Conservation (phyloP, 2,113 vertebrate species). For the Nymphicus hollandicus region DNA sequence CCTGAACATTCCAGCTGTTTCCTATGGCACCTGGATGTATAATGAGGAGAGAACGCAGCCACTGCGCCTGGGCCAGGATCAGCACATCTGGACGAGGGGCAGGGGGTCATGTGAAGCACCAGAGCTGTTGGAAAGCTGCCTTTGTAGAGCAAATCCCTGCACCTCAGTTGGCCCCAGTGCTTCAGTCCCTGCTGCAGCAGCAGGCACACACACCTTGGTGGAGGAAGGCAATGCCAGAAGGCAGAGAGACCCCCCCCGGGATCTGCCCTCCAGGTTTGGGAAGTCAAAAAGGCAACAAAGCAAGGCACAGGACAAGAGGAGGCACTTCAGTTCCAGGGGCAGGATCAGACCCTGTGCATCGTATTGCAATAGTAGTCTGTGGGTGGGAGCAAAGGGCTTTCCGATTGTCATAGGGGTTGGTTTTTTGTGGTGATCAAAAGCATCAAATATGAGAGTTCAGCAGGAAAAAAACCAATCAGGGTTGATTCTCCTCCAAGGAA, state of each 20-base stretch:
- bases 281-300: not conserved
- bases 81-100: not conserved
- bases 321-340: not conserved
- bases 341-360: not conserved
- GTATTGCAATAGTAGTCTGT: not conserved
- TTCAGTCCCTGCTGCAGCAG: not conserved
- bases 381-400: not conserved
- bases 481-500: not conserved
- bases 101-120: not conserved
- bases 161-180: fast-evolving
- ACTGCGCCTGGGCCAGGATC: not conserved
- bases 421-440: not conserved
- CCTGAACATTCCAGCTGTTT: not conserved
- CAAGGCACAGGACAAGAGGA: not conserved
- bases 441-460: not conserved
- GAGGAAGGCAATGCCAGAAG: not conserved
- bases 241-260: fast-evolving
- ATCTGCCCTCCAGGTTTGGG: not conserved
- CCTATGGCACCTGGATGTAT: not conserved
- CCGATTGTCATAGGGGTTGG: too few species aligned
- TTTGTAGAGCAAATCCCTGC: not conserved
- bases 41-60: conserved; percentile 12
- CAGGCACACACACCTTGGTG: fast-evolving
- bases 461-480: not conserved
- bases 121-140: not conserved